Percentiles rank a stretch among this genome's conserved stretches.
phyloP scores from a whole-genome alignment of 2,888 invertebrate species.

The Sarcophaga rosellei region DNA sequence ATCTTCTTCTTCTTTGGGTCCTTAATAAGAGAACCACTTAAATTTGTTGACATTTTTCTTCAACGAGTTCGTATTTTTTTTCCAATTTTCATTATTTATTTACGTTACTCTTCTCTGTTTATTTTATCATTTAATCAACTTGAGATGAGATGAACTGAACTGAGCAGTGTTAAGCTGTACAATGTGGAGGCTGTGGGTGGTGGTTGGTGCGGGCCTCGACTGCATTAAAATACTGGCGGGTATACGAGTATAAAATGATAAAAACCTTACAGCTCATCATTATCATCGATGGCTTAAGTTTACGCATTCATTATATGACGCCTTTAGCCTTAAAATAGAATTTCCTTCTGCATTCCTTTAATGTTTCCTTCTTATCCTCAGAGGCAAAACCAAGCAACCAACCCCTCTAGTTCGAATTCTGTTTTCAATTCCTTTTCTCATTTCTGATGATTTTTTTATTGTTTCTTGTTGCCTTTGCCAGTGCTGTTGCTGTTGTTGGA shows the following conservation, averaged over 20 bases:
- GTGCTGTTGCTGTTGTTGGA: neutral
- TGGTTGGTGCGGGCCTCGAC: no score
- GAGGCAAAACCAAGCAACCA: neutral
- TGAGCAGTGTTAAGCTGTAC: neutral
- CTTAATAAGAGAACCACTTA: slow-evolving; percentile 77
- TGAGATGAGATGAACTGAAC: slow-evolving; percentile 60
- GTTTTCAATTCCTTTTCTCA: neutral
- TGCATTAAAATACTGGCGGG: slow-evolving; percentile 29
- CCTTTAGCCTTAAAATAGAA: slow-evolving; percentile 46
- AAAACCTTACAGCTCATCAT: slow-evolving; percentile 28
- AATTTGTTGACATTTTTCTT: slow-evolving; percentile 78
- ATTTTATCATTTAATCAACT: slow-evolving; percentile 78
- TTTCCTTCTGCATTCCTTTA: neutral
- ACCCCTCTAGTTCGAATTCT: slow-evolving; percentile 20
- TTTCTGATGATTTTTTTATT: neutral
- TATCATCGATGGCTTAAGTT: slow-evolving; percentile 45
- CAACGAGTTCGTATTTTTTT: neutral
- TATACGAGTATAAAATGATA: neutral
- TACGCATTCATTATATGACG: slow-evolving; percentile 57
- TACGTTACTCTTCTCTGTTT: slow-evolving; percentile 72
- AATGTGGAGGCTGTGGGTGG: no score
- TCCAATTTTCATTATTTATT: slow-evolving; percentile 52
- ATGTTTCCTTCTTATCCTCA: neutral
- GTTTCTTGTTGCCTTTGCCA: slow-evolving; percentile 5
- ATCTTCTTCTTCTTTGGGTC: neutral